Evolutionary conservation across 1,140 invertebrate species (phyloP).

Genomic region (Dolichoris vasculosae): DNA sequence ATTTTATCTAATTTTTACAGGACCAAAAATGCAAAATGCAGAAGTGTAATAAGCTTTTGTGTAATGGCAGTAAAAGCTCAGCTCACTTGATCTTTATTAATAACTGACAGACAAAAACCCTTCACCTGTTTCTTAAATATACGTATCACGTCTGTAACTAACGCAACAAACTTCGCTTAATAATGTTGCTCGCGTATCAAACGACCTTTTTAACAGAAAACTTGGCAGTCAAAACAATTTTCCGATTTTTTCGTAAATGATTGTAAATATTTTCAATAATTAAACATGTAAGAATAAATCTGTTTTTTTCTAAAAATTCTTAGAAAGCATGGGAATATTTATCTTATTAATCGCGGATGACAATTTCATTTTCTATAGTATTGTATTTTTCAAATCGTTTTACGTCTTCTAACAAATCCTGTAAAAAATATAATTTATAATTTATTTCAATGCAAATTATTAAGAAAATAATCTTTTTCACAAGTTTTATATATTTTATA

Average conservation of each 20-base stretch:
- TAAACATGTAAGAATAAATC: slow-evolving; percentile 38
- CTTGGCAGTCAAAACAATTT: slow-evolving; percentile 52
- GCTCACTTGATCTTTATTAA: slow-evolving; percentile 5
- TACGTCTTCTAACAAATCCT: slow-evolving; percentile 73
- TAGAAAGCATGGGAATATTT: background rate
- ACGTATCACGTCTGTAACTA: slow-evolving; percentile 40
- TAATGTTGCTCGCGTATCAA: slow-evolving; percentile 42
- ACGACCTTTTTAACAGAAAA: slow-evolving; percentile 53
- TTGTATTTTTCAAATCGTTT: slow-evolving; percentile 66
- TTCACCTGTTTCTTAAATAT: slow-evolving; percentile 46
- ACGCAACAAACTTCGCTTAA: slow-evolving; percentile 47
- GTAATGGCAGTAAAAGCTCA: slow-evolving; percentile 19
- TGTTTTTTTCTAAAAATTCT: slow-evolving; percentile 22
- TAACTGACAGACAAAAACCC: slow-evolving; percentile 40
- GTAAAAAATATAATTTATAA: slow-evolving; percentile 52
- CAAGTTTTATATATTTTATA: background rate
- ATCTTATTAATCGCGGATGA: slow-evolving; percentile 14
- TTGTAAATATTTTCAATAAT: slow-evolving; percentile 44
- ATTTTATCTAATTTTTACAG: slow-evolving; percentile 34
- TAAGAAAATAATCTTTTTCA: background rate
- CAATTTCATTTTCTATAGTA: slow-evolving; percentile 32
- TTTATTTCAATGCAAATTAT: background rate
- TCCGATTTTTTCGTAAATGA: slow-evolving; percentile 53
- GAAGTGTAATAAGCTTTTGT: slow-evolving; percentile 22
- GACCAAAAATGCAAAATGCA: slow-evolving; percentile 10